These are phyloP conservation scores for Ursus arctos DNA, from an alignment of 2,113 vertebrate genomes.

Conservation along the genomic window DNA sequence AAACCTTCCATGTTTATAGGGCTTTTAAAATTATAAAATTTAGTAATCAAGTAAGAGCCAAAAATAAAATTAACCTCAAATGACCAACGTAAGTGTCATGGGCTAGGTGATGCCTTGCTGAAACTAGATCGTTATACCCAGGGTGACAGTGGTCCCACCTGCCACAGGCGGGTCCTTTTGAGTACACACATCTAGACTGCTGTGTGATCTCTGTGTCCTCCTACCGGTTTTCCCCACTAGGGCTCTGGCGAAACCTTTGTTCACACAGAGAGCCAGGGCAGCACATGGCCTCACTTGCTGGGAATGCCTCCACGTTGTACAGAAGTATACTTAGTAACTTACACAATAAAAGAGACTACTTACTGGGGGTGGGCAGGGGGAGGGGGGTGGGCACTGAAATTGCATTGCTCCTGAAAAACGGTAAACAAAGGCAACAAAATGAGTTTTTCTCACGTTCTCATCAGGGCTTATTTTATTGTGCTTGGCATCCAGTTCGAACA, in stretches of 20 bases:
- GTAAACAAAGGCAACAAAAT: neutral
- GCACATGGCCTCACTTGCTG: neutral
- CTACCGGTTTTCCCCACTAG: neutral
- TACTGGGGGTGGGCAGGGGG: neutral
- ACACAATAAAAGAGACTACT: neutral
- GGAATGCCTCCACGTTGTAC: neutral
- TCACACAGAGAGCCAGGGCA: neutral
- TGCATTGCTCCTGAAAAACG: neutral
- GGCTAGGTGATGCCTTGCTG: neutral
- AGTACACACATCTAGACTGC: neutral
- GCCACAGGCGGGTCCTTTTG: neutral
- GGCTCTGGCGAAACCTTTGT: neutral
- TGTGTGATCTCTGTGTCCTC: neutral
- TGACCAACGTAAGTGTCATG: neutral
- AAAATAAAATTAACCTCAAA: constrained; percentile 39
- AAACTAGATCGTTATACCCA: neutral
- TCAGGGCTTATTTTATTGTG: neutral
- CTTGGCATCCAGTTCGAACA: neutral
- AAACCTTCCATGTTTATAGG: neutral
- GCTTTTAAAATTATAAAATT: neutral
- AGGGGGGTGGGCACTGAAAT: neutral
- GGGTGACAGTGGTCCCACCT: neutral
- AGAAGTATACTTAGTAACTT: neutral
- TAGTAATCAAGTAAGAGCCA: constrained; percentile 21
- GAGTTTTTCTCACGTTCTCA: neutral